Conservation (phyloP, 2,888 invertebrate genomes). For the Parochlus steinenii region DNA sequence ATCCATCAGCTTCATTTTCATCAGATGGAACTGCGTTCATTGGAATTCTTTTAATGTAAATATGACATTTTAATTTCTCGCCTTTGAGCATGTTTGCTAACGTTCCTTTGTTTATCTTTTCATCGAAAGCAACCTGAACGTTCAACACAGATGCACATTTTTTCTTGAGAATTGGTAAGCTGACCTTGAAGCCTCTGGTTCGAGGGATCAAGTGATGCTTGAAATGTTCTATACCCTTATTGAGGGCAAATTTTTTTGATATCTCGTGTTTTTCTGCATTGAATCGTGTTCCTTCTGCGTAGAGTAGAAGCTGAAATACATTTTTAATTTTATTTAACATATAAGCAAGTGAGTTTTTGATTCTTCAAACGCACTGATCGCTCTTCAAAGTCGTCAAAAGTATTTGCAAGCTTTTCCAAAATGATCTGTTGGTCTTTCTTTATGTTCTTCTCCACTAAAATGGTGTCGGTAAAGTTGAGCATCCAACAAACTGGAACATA, state of each 20-base stretch:
- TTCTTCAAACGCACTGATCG: no score
- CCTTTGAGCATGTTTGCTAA: conserved; percentile 53
- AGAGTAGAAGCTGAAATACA: no score
- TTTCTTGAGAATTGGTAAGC: conserved; percentile 56
- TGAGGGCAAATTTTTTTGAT: conserved; percentile 60
- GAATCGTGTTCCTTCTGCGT: conserved; percentile 83
- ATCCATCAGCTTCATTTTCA: no score
- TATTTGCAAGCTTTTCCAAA: no score
- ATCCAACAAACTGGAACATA: no score
- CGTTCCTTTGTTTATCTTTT: conserved; percentile 41
- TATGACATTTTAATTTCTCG: conserved; percentile 45
- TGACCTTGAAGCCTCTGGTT: conserved; percentile 69
- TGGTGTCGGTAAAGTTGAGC: no score
- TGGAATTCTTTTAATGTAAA: conserved; percentile 59
- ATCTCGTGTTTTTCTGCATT: conserved; percentile 63
- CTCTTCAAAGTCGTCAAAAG: no score
- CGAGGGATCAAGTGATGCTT: conserved; percentile 73
- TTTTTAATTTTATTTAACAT: no score
- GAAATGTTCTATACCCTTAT: conserved; percentile 59
- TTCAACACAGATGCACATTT: conserved; percentile 65
- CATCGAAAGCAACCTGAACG: conserved; percentile 48
- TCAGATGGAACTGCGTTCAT: conserved; percentile 55
- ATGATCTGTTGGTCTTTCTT: no score
- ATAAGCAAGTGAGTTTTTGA: no score
- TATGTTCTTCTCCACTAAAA: no score